Base-by-base conservation (phyloP, 2,888 invertebrate species). In the Toxonevra muliebris region DNA sequence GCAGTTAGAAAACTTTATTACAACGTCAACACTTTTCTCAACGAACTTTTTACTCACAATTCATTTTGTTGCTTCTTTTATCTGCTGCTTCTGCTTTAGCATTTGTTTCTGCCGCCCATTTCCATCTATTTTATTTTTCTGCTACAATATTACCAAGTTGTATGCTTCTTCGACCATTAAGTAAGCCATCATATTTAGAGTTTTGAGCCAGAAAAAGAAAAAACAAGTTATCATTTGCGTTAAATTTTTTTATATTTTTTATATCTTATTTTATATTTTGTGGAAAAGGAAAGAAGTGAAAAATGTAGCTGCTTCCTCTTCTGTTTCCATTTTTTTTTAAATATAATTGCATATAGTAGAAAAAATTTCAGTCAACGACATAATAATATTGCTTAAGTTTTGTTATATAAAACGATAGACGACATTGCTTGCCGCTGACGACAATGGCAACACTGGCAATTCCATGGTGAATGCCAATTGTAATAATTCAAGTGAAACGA, bases 1-100 rank as follows among this genome's bases (percentile, higher is more conserved):
- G 30, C 30, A 30, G 30, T 30, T 30, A 15, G 48, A 43, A 59
- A 62, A 53, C 19, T 57, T 58, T 57, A 48, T 58, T 64, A 50
- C 64, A 57, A 58, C 64, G 57, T 64, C 64, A 58, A 58, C 64
- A 64, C 64, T 64, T 64, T 64, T 64, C 64, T 20, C 20, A 15
- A 41, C 41, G 64, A 40, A 45, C 48, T 40, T 30, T 30, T 30
- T 30, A 30, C 30, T 4, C 7, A 30, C 30, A 30, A 30, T 30
- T 30, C 30, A 30, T 30, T 30, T 30, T 30, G 30, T 30, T 30
- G 30, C 7, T n/a, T n/a, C n/a, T n/a, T n/a, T n/a, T n/a, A n/a
- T n/a, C n/a, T n/a, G n/a, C 30, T 30, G 30, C 30, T 30, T 30
- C 30, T 30, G 30, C 30, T 7, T 30, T 30, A 30, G 7, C 30